phyloP scores from a whole-genome alignment of 2,113 vertebrate species.

The Pungitius pungitius region DNA sequence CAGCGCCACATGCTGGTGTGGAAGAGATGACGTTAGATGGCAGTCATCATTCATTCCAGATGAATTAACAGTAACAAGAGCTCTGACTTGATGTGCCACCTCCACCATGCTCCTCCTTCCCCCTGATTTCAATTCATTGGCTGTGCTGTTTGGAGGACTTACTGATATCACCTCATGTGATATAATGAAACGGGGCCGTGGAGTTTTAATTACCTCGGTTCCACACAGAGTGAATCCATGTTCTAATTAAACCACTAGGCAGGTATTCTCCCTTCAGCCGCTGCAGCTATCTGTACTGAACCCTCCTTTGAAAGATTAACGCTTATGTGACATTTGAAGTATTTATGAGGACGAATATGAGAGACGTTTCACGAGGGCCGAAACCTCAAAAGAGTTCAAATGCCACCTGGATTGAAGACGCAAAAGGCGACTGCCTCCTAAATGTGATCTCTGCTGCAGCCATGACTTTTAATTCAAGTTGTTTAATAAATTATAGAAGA shows the following conservation, averaged over 20 bases:
- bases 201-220: conserved; percentile 49
- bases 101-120: background rate
- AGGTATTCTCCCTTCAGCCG: conserved; percentile 52
- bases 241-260: conserved; percentile 54
- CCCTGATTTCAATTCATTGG: conserved; percentile 2
- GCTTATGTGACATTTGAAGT: conserved; percentile 38
- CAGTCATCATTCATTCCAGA: conserved; percentile 2
- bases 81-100: background rate
- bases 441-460: conserved; percentile 8
- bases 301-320: conserved; percentile 28
- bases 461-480: background rate
- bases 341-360: conserved; percentile 36
- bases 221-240: conserved; percentile 40
- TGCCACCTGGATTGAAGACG: conserved; percentile 4
- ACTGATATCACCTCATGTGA: conserved; percentile 23
- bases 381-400: conserved; percentile 23
- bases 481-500: conserved; percentile 29
- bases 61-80: background rate
- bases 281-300: conserved; percentile 29
- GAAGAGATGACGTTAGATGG: too few relatives aligned
- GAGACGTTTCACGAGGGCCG: background rate
- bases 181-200: conserved; percentile 30
- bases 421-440: background rate
- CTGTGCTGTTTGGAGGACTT: conserved; percentile 4
- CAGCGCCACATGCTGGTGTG: rapidly evolving